Conservation (phyloP, 1,140 invertebrate genomes). For the Octopus bimaculoides region DNA sequence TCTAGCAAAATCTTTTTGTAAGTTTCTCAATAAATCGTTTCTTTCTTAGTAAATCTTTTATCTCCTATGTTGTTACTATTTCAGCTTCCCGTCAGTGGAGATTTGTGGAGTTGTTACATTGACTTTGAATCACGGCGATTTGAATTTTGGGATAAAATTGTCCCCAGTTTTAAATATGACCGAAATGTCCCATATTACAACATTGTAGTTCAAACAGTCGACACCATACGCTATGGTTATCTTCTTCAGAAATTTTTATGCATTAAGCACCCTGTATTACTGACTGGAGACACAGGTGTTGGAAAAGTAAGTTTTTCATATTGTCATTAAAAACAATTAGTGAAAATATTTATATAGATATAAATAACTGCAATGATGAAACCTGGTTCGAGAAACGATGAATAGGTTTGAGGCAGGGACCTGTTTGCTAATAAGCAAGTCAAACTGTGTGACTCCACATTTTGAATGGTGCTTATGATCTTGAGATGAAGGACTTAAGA, state of each 20-base stretch:
- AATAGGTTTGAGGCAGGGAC: too few relatives aligned
- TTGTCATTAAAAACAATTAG: neutral
- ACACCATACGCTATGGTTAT: conserved; percentile 59
- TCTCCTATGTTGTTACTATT: neutral
- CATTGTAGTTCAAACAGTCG: conserved; percentile 57
- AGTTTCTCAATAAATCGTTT: too few relatives aligned
- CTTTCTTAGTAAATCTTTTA: neutral
- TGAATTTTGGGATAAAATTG: conserved; percentile 74
- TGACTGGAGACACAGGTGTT: conserved; percentile 61
- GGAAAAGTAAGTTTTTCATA: conserved; percentile 64
- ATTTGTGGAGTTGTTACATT: conserved; percentile 75
- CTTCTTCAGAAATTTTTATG: conserved; percentile 73
- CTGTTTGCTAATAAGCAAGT: too few relatives aligned
- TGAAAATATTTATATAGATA: too few relatives aligned
- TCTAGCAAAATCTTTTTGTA: too few relatives aligned
- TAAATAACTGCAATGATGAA: too few relatives aligned
- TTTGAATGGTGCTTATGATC: too few relatives aligned
- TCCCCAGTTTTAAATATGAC: conserved; percentile 71
- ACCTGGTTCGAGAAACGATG: too few relatives aligned
- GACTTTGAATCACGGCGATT: conserved; percentile 67
- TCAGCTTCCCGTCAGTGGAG: conserved; percentile 62
- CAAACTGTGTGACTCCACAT: too few relatives aligned
- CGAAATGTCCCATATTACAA: conserved; percentile 57
- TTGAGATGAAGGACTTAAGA: too few relatives aligned
- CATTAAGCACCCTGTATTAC: conserved; percentile 65